Evolutionary conservation across 2,113 vertebrate genomes (phyloP).

Genomic region (Polypterus bichir): DNA sequence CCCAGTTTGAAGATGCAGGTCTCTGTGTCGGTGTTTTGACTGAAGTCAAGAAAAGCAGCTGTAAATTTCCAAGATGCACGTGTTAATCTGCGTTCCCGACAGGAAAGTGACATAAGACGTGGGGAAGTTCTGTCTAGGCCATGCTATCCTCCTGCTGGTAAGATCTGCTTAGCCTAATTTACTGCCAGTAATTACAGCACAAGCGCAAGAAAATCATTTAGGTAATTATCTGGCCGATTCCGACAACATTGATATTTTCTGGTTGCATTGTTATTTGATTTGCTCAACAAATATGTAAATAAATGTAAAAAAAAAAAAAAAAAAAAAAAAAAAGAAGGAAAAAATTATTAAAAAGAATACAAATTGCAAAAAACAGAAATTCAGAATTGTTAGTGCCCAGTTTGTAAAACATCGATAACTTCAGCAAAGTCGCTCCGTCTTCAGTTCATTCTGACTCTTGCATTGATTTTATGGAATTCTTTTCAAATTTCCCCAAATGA

Average conservation of each 20-base stretch:
- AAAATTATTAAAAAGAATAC: slow-evolving; percentile 7
- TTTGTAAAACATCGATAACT: no score
- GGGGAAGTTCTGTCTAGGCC: slow-evolving; percentile 19
- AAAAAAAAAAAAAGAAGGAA: slow-evolving; percentile 7
- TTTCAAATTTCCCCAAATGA: no score
- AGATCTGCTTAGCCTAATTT: slow-evolving; percentile 62
- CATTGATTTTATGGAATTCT: no score
- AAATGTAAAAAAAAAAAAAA: background rate
- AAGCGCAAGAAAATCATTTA: slow-evolving; percentile 27
- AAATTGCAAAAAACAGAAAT: no score
- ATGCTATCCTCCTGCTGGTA: slow-evolving; percentile 25
- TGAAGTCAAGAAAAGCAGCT: slow-evolving; percentile 16
- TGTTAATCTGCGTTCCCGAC: slow-evolving; percentile 26
- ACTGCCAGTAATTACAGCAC: slow-evolving; percentile 38
- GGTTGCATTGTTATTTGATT: no score
- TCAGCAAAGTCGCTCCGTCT: no score
- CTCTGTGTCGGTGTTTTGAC: slow-evolving; percentile 19
- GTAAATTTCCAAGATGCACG: slow-evolving; percentile 6
- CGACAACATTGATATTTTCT: no score
- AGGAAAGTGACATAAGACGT: slow-evolving; percentile 31
- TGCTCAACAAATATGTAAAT: no score
- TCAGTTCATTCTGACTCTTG: no score
- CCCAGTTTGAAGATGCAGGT: slow-evolving; percentile 14
- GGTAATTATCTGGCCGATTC: slow-evolving; percentile 15
- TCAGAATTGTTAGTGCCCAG: no score